phyloP scores from a whole-genome alignment of 2,888 invertebrate species.

The Formica aserva region DNA sequence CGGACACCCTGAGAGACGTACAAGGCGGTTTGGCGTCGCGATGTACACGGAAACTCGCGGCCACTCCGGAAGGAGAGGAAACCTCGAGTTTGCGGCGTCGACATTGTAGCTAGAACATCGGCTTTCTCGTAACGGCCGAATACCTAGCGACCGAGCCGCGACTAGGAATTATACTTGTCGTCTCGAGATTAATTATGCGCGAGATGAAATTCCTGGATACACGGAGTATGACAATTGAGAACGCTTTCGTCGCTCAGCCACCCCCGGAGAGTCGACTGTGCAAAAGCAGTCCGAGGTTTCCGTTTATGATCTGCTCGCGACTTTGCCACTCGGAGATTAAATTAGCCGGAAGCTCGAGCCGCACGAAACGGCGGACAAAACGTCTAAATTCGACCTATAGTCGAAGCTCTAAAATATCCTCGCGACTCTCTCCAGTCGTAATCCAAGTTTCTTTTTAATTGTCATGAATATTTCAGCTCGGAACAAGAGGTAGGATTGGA shows the following conservation, averaged over 20 bases:
- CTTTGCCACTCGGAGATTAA: conserved; percentile 60
- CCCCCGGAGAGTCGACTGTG: neutral
- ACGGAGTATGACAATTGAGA: conserved; percentile 74
- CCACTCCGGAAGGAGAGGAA: conserved; percentile 65
- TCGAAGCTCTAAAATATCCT: conserved; percentile 49
- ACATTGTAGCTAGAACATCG: conserved; percentile 68
- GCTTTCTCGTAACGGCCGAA: conserved; percentile 64
- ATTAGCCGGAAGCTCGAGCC: conserved; percentile 61
- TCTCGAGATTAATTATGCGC: conserved; percentile 83
- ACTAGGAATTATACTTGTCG: conserved; percentile 79
- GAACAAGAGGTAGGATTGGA: conserved; percentile 33
- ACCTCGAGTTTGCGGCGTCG: conserved; percentile 66
- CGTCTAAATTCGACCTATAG: conserved; percentile 12
- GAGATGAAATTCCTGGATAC: conserved; percentile 82
- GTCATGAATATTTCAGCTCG: conserved; percentile 67
- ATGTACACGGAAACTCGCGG: conserved; percentile 50
- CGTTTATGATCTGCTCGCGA: neutral
- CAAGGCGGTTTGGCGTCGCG: conserved; percentile 30
- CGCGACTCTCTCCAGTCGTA: conserved; percentile 17
- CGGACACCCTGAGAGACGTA: conserved; percentile 46
- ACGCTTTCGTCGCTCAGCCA: conserved; percentile 33
- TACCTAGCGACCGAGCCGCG: conserved; percentile 53
- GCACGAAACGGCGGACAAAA: conserved; percentile 51
- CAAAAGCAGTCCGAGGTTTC: neutral
- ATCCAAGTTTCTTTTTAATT: conserved; percentile 64